These are phyloP conservation scores for Diadophis punctatus DNA, from an alignment of 2,113 vertebrate species.

Conservation along the genomic window DNA sequence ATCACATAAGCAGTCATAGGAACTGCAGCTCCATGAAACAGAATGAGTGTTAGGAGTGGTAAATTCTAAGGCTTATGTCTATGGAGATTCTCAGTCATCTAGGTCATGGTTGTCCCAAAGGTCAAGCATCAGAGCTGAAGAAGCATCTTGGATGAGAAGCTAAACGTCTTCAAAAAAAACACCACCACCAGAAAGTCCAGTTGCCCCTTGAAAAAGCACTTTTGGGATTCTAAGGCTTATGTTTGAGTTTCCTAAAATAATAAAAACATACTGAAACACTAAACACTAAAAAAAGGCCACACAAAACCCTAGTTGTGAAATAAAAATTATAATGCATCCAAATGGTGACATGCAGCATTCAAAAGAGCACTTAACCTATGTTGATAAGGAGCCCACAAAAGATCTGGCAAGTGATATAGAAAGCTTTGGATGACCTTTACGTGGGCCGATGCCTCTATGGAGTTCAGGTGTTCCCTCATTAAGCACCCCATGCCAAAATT, in stretches of 20 bases:
- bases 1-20: not conserved
- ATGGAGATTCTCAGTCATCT: too few relatives aligned
- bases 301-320: not conserved
- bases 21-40: not conserved
- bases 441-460: not conserved
- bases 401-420: too few relatives aligned
- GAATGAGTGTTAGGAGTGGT: not conserved
- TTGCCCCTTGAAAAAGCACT: too few relatives aligned
- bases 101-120: too few relatives aligned
- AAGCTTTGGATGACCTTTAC: not conserved
- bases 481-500: not conserved
- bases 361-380: not conserved
- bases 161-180: too few relatives aligned
- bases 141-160: too few relatives aligned
- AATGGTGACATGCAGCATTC: not conserved
- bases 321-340: not conserved
- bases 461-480: not conserved
- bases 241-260: not conserved
- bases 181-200: too few relatives aligned
- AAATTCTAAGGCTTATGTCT: not conserved
- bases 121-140: too few relatives aligned
- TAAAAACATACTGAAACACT: not conserved
- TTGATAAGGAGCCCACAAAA: not conserved
- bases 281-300: not conserved
- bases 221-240: not conserved